Conservation (phyloP, 2,888 invertebrate genomes). For the Drosophila tanythrix region DNA sequence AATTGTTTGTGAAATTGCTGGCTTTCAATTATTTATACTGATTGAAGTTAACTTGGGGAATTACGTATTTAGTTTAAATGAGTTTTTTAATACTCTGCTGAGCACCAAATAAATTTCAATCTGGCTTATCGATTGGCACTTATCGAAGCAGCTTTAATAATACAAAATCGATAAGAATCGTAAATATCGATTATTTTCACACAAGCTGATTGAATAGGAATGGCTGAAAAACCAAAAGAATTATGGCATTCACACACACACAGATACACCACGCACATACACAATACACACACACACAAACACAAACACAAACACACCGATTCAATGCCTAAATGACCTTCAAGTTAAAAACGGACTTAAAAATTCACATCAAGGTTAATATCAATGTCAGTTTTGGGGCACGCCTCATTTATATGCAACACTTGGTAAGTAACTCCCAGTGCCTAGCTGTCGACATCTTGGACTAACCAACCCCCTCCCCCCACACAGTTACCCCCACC, state of each 20-base stretch:
- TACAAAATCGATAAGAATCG: neutral
- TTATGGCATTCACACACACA: neutral
- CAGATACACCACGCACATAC: neutral
- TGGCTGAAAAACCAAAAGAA: neutral
- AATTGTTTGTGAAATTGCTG: neutral
- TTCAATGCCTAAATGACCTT: slow-evolving; percentile 36
- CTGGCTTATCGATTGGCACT: neutral
- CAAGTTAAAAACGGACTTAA: slow-evolving; percentile 24
- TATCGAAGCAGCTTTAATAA: neutral
- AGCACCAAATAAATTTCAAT: neutral
- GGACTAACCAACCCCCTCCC: neutral
- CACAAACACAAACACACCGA: neutral
- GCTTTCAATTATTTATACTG: neutral
- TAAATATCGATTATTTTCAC: neutral
- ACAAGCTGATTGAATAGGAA: neutral
- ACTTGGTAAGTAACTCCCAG: slow-evolving; percentile 20
- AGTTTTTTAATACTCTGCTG: no score
- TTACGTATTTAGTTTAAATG: no score
- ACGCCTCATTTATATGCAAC: slow-evolving; percentile 76
- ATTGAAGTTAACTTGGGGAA: neutral
- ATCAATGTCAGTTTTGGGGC: slow-evolving; percentile 76
- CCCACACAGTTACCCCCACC: neutral
- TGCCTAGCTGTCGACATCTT: slow-evolving; percentile 12
- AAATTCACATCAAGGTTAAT: slow-evolving; percentile 72
- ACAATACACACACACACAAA: neutral